A percentile compares a stretch with the other conserved stretches of the same genome.
These are phyloP conservation scores for Patagioenas fasciata DNA, from an alignment of 2,113 vertebrate species.

Conservation along the genomic window DNA sequence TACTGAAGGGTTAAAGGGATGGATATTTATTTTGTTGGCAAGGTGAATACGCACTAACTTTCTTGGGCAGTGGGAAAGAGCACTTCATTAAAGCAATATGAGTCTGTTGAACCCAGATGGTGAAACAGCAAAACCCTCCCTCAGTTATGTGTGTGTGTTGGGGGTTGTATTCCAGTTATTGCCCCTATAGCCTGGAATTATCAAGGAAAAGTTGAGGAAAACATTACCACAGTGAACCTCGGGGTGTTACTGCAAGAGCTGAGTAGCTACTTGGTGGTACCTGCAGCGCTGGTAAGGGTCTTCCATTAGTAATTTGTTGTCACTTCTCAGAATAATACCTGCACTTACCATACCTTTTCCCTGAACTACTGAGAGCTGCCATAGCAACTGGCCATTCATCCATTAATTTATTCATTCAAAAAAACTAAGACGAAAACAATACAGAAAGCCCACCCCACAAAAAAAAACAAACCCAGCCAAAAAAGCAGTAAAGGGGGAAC, in stretches of 20 bases:
- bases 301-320: background rate
- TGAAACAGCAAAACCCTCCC: background rate
- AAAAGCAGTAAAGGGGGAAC: background rate
- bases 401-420: background rate
- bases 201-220: background rate
- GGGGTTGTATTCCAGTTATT: background rate
- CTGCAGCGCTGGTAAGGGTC: background rate
- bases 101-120: background rate
- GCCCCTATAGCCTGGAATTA: background rate
- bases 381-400: background rate
- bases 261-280: background rate
- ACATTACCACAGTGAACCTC: background rate
- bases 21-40: slow-evolving; percentile 7
- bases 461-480: background rate
- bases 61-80: slow-evolving; percentile 5
- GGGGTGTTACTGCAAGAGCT: background rate
- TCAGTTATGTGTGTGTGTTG: accelerated
- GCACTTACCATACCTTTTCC: background rate
- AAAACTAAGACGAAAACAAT: background rate
- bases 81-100: background rate
- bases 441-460: background rate
- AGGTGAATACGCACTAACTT: background rate
- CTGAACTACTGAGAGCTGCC: background rate
- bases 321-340: background rate
- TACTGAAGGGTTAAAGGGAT: slow-evolving; percentile 7